Evolutionary conservation across 92 coral and sea anemone genomes (phyloP).

Genomic region (Scolanthus callimorphus): DNA sequence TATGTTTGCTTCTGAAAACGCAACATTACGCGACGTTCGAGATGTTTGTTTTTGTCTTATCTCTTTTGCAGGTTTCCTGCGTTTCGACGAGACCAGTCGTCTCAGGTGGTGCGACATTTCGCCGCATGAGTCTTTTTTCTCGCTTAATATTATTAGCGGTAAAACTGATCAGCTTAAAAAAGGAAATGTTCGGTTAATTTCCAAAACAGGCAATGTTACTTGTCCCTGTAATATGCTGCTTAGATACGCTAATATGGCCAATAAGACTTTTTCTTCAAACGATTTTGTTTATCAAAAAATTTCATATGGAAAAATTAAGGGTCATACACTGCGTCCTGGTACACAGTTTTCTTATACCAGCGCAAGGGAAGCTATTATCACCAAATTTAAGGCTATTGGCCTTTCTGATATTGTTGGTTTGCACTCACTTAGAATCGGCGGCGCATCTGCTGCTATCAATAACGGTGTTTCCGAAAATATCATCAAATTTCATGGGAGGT

Average conservation of each 20-base stretch:
- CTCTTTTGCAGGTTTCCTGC: conserved; percentile 3
- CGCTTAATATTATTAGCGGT: background rate
- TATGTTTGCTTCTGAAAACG: conserved; percentile 3
- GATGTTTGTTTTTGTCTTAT: conserved; percentile 9
- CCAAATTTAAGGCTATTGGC: conserved; percentile 7
- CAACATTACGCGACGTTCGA: background rate
- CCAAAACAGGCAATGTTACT: conserved; percentile 9
- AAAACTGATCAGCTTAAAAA: conserved; percentile 7
- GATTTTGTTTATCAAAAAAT: conserved; percentile 7
- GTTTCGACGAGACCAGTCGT: conserved; percentile 9
- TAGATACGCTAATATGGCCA: conserved; percentile 10
- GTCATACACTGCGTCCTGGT: conserved; percentile 4
- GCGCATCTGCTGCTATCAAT: background rate
- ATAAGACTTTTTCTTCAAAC: background rate
- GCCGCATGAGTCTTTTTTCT: conserved; percentile 1
- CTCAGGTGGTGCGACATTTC: conserved; percentile 10
- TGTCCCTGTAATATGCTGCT: conserved; percentile 5
- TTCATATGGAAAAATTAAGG: conserved; percentile 8
- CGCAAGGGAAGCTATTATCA: conserved; percentile 3
- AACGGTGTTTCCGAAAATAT: background rate
- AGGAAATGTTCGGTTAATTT: conserved; percentile 6
- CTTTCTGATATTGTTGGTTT: background rate
- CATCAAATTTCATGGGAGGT: background rate
- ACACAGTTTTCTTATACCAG: conserved; percentile 8
- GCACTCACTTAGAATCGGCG: background rate